phyloP scores from a whole-genome alignment of 1,140 invertebrate species.

The Drosophila repleta region DNA sequence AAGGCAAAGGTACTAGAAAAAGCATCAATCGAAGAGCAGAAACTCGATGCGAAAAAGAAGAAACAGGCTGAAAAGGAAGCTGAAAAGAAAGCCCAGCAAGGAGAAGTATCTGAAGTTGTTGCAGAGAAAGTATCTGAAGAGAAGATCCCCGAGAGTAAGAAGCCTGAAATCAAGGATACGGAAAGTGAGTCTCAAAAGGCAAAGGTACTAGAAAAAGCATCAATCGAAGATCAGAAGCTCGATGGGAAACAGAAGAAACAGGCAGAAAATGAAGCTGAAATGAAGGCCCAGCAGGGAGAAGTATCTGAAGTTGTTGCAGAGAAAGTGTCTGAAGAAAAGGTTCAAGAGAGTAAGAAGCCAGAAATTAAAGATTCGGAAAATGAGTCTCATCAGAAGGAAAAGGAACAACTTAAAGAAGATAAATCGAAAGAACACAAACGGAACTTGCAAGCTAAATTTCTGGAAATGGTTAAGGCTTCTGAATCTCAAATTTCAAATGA shows the following conservation, averaged over 20 bases:
- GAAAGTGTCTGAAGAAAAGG: conserved; percentile 2
- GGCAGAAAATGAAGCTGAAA: conserved; percentile 5
- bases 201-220: conserved; percentile 28
- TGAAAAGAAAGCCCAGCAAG: not conserved
- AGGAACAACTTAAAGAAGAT: conserved; percentile 10
- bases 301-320: not conserved
- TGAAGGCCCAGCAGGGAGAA: not conserved
- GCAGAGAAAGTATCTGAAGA: not conserved
- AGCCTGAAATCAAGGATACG: conserved; percentile 2
- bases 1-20: conserved; percentile 22
- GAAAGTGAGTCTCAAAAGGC: conserved; percentile 3
- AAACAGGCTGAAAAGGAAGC: not conserved
- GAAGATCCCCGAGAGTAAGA: not conserved
- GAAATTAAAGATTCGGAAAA: conserved; percentile 10
- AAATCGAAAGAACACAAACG: not conserved
- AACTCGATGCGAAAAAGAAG: not conserved
- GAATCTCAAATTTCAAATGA: conserved; percentile 22
- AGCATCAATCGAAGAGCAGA: not conserved
- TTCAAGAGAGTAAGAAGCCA: not conserved
- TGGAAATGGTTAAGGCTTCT: conserved; percentile 2
- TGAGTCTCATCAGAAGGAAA: conserved; percentile 10
- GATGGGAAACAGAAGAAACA: not conserved
- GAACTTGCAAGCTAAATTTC: conserved; percentile 7
- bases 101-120: conserved; percentile 2
- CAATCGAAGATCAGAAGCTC: not conserved